Percentiles rank a stretch among this genome's conserved stretches.
Conservation (phyloP, 1,140 invertebrate species). For the Drosophila ogumai region DNA sequence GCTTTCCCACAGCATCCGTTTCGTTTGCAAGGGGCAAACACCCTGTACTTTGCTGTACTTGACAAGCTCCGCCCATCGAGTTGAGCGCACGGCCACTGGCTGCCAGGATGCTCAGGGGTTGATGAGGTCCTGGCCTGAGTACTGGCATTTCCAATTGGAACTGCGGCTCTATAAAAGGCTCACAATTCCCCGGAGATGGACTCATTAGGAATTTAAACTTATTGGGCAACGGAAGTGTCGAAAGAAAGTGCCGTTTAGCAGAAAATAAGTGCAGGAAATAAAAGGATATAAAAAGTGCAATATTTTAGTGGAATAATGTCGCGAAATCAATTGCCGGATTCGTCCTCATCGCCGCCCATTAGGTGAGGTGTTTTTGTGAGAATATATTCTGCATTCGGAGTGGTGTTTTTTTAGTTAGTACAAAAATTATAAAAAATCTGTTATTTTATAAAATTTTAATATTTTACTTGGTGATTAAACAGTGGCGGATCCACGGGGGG, state of each 20-base stretch:
- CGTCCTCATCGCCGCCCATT: slow-evolving; percentile 86
- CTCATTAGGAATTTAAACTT: slow-evolving; percentile 68
- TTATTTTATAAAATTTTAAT: neutral
- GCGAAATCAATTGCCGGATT: slow-evolving; percentile 86
- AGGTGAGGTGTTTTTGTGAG: slow-evolving; percentile 65
- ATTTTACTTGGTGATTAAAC: no score
- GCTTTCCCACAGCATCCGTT: slow-evolving; percentile 60
- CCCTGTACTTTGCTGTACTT: slow-evolving; percentile 76
- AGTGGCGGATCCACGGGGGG: no score
- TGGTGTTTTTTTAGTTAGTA: neutral
- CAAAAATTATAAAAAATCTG: neutral
- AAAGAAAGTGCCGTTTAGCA: neutral
- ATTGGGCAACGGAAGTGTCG: slow-evolving; percentile 56
- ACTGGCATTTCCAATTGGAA: slow-evolving; percentile 71
- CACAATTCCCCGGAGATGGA: slow-evolving; percentile 68
- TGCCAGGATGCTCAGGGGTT: slow-evolving; percentile 63
- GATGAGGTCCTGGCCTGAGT: slow-evolving; percentile 31
- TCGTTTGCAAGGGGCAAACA: slow-evolving; percentile 32
- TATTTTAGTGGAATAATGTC: slow-evolving; percentile 61
- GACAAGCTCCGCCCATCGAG: slow-evolving; percentile 68
- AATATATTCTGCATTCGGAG: neutral
- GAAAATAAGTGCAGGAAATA: neutral
- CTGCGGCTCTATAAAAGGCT: slow-evolving; percentile 69
- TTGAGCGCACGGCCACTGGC: slow-evolving; percentile 52
- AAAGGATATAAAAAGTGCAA: neutral